phyloP scores from a whole-genome alignment of 2,797 vertebrate genomes.

The Bovichtus diacanthus region DNA sequence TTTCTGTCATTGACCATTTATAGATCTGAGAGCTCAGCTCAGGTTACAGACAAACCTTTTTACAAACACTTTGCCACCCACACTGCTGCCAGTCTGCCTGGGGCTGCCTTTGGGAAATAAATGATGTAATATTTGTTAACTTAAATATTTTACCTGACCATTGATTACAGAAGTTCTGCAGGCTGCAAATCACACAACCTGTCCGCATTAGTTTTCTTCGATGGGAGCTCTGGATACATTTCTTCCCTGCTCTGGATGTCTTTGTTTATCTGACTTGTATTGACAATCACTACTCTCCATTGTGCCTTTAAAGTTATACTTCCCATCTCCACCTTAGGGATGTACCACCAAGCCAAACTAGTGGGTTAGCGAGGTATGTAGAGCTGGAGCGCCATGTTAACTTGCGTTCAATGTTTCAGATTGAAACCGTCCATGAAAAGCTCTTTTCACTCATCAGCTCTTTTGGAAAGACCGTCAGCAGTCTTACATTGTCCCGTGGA shows the following conservation, averaged over 20 bases:
- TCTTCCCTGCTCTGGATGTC: not conserved
- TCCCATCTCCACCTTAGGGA: not conserved
- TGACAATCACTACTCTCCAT: not conserved
- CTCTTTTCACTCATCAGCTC: no score
- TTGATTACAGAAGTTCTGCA: constrained; percentile 42
- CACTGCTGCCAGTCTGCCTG: constrained; percentile 4
- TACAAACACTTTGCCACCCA: not conserved
- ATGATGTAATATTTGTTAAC: constrained; percentile 28
- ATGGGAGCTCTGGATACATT: constrained; percentile 9
- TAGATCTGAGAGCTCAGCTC: not conserved
- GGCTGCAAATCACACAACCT: constrained; percentile 28
- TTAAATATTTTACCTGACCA: constrained; percentile 43
- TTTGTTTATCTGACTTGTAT: constrained; percentile 23
- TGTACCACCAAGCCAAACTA: no score
- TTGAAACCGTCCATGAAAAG: no score
- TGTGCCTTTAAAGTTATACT: not conserved
- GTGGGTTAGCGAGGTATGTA: no score
- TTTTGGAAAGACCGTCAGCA: no score
- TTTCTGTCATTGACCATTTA: constrained; percentile 9
- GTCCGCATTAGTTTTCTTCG: constrained; percentile 15
- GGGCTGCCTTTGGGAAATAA: constrained; percentile 10
- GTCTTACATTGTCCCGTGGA: no score
- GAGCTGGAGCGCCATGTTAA: no score
- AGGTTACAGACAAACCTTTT: constrained; percentile 5
- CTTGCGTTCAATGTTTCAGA: no score